phyloP scores from a whole-genome alignment of 2,888 invertebrate genomes.

The Geotrupes spiniger region DNA sequence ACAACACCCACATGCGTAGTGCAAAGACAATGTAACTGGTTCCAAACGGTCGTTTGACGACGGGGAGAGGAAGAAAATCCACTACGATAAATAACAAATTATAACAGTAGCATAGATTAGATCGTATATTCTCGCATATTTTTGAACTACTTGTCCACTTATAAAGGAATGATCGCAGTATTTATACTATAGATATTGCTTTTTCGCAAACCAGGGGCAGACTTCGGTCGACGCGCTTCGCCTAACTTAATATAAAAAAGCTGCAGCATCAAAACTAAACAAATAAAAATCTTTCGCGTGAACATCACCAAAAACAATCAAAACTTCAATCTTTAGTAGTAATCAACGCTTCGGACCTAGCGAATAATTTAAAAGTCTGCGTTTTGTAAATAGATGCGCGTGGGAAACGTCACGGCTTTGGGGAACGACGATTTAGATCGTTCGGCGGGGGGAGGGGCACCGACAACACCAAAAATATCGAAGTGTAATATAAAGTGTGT shows the following conservation, averaged over 20 bases:
- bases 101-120: slow-evolving; percentile 6
- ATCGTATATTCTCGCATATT: slow-evolving; percentile 24
- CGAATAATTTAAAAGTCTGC: slow-evolving; percentile 22
- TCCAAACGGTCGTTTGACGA: too few species aligned
- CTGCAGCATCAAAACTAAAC: slow-evolving; percentile 1
- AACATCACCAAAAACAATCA: slow-evolving; percentile 24
- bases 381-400: slow-evolving; percentile 20
- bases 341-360: slow-evolving; percentile 15
- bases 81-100: background rate
- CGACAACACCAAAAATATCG: slow-evolving; percentile 30
- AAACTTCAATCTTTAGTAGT: slow-evolving; percentile 22
- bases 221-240: background rate
- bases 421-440: slow-evolving; percentile 4
- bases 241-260: background rate
- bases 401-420: slow-evolving; percentile 7
- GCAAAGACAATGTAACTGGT: too few species aligned
- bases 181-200: slow-evolving; percentile 35
- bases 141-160: slow-evolving; percentile 21
- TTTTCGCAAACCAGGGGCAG: slow-evolving; percentile 18
- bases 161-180: slow-evolving; percentile 12
- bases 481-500: slow-evolving; percentile 25
- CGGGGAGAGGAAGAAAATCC: background rate
- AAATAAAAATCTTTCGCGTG: slow-evolving; percentile 10
- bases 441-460: background rate
- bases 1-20: too few species aligned